Base-by-base conservation (phyloP, 2,113 vertebrate species). In the Calyptommatus sinebrachiatus region DNA sequence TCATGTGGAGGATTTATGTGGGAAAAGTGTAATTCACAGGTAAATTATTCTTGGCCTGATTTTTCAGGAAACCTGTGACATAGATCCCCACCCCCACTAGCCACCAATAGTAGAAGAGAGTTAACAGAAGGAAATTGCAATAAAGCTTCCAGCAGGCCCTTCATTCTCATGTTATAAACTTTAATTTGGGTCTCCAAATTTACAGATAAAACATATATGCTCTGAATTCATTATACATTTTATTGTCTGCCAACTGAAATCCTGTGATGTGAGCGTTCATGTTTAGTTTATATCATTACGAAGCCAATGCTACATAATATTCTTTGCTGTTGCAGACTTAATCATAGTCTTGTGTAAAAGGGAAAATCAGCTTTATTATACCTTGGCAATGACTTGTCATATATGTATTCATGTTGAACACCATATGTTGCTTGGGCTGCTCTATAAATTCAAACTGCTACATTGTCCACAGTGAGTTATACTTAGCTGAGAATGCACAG, bases 1-100 rank as follows among this genome's bases (percentile, higher is more conserved):
- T 83, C 48, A 2, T 83, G 61, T 5, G 1, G 10, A 46, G 8
- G 6, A 48, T 70, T 78, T 76, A 84, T 70, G 57, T 79, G 26
- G 3, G 73, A 24, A 84, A 1, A 29, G 22, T 76, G 62, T 53
- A 62, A 35, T 77, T 48, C 11, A 62, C 28, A 85, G 73, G 2
- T 76, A 84, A 82, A 78, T 77, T 82, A 83, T n/a, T 82, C 24
- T 22, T 87, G 35, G 8, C 46, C 41, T 82, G 83, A 84, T 81
- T 77, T 88, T 66, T 83, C 35, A 72, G 14, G 73, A 6, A 85
- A 65, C 22, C 24, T 35, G 4, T 10, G 69, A 8, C 69, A 68
- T 12, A 61, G 81, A 61, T 1, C 78, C 60, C 6, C 1, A 41
- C 5, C 35, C 2, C 35, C 35, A 41, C 35, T 5, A 5, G 35